phyloP scores from a whole-genome alignment of 2,797 vertebrate species.

The Fringilla coelebs region DNA sequence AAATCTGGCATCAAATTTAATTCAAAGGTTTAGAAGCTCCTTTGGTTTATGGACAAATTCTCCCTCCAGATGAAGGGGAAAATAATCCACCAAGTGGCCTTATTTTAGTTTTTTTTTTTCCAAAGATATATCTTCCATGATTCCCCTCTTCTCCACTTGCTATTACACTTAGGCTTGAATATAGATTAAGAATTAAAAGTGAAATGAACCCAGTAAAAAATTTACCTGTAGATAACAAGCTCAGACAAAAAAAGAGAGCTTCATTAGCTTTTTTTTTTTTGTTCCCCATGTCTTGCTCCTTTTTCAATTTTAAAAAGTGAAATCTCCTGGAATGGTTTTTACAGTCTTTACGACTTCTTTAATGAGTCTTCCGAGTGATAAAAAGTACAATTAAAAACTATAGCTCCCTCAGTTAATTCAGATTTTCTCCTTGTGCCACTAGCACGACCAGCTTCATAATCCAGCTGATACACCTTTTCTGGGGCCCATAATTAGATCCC shows the following conservation, averaged over 20 bases:
- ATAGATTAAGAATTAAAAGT: conserved; percentile 45
- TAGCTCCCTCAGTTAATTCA: conserved; percentile 16
- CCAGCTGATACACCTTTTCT: background rate
- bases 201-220: conserved; percentile 19
- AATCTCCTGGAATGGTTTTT: conserved; percentile 2
- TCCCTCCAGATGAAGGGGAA: background rate
- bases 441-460: background rate
- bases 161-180: conserved; percentile 9
- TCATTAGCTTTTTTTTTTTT: background rate
- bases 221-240: background rate
- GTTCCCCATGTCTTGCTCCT: background rate
- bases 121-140: background rate
- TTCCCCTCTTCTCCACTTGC: background rate
- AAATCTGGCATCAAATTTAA: background rate
- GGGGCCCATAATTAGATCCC: background rate
- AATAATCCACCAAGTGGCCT: background rate
- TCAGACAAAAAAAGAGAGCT: background rate
- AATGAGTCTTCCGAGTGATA: conserved; percentile 26
- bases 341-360: background rate
- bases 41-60: background rate
- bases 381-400: conserved; percentile 34
- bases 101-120: background rate
- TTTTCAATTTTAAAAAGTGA: conserved; percentile 28
- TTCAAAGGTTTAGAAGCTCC: background rate
- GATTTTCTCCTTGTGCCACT: background rate